Evolutionary conservation across 2,797 vertebrate genomes (phyloP), one percentile per base, ranked within the genome.

Genomic region (Muraenolepis orangiensis): DNA sequence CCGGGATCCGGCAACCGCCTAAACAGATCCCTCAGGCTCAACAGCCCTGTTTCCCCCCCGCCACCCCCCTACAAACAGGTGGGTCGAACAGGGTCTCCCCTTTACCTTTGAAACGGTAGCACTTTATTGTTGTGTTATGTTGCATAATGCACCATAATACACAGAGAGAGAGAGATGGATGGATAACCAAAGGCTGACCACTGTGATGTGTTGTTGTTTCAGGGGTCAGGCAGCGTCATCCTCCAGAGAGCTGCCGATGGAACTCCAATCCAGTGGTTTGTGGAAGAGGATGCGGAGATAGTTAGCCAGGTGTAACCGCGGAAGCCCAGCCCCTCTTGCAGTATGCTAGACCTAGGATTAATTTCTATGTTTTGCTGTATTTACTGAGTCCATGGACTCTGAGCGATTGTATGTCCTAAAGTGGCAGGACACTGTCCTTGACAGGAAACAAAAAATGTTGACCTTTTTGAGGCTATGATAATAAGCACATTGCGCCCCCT

Each of bases 231-330:
- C 4, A 91, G 94, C n/a, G 87, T 94, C 71, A 82, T 96, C 74
- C 93, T 96, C 46, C 95, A 95, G 87, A 88, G 95, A 73, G 93
- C 94, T 2, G 85, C 93, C 0, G 95, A 96, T 6, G 96, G 96
- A 74, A 93, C 91, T 3, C 96, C 96, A 0, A 73, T 96, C 79
- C 96, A 96, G 88, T 95, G 96, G 92, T 96, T 94, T 31, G 91
- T 95, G 2, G 94, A 94, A 0, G 93, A 96, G 71, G 94, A 96
- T 0, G 91, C 93, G 16, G 95, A 96, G 85, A 95, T 96, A 68
- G 92, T 96, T 82, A 97, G 95, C 90, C 96, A 97, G 87, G 96
- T 96, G 86, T 96, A 91, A 87, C 78, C 3, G 7, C 61, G 71
- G 18, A 70, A 8, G 67, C 71, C 74, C 20, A 31, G 11, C 36